phyloP scores from a whole-genome alignment of 2,888 invertebrate genomes.

The Luperina testacea region DNA sequence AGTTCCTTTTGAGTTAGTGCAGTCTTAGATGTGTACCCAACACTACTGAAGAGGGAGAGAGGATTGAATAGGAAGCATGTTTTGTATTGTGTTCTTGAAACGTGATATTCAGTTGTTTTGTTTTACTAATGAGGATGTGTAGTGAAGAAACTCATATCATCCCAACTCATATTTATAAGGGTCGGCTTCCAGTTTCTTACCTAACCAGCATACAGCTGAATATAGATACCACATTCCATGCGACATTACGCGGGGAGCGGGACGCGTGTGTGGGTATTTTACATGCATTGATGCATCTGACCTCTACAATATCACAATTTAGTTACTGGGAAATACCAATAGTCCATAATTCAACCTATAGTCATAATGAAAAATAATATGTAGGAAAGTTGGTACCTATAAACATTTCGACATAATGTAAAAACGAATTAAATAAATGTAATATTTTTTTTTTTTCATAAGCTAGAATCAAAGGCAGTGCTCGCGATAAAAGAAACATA shows the following conservation, averaged over 20 bases:
- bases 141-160: neutral
- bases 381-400: neutral
- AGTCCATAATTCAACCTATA: neutral
- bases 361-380: neutral
- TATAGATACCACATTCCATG: too few species aligned
- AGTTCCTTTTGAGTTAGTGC: conserved; percentile 11
- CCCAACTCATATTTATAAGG: neutral
- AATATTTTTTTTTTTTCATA: neutral
- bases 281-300: neutral
- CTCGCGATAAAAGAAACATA: neutral
- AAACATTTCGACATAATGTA: neutral
- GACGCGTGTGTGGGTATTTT: too few species aligned
- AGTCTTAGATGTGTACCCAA: neutral
- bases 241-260: too few species aligned
- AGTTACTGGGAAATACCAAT: neutral
- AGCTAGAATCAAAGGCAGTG: neutral
- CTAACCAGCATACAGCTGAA: neutral
- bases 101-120: conserved; percentile 7
- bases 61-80: conserved; percentile 5
- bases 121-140: conserved; percentile 20
- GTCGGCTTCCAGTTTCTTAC: neutral
- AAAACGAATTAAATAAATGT: neutral
- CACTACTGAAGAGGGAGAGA: neutral
- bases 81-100: neutral
- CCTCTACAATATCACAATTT: neutral